Evolutionary conservation across 2,888 invertebrate genomes (phyloP).

Genomic region (Rhagonycha lutea): DNA sequence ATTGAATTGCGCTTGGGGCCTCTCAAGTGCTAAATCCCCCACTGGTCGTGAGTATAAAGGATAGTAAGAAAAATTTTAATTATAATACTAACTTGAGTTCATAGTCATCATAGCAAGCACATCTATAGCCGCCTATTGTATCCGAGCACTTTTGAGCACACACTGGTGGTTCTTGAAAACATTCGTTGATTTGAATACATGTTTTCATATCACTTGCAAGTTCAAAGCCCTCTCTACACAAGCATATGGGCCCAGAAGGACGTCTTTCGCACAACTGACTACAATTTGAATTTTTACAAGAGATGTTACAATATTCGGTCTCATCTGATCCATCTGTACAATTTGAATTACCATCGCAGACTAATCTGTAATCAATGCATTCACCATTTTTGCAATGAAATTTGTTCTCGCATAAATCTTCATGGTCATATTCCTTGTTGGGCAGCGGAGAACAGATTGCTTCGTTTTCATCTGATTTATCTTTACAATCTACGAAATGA

Average conservation of each 20-base stretch:
- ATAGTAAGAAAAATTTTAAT: too few relatives aligned
- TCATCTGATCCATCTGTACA: conserved; percentile 77
- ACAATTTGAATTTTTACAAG: conserved; percentile 51
- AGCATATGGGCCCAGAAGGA: conserved; percentile 70
- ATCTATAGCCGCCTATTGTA: conserved; percentile 60
- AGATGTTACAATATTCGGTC: conserved; percentile 62
- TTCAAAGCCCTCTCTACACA: conserved; percentile 65
- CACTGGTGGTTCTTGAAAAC: conserved; percentile 57
- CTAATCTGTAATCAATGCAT: conserved; percentile 66
- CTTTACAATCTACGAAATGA: conserved; percentile 67
- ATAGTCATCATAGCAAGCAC: conserved; percentile 65
- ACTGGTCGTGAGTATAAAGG: too few relatives aligned
- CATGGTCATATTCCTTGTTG: neutral
- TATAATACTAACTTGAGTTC: conserved; percentile 55
- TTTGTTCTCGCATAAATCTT: conserved; percentile 51
- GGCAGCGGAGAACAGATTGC: neutral
- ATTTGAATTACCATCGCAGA: conserved; percentile 67
- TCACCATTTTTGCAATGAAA: conserved; percentile 63
- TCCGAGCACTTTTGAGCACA: conserved; percentile 73
- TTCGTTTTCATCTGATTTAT: conserved; percentile 71
- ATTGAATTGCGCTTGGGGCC: too few relatives aligned
- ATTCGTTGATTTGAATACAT: conserved; percentile 77
- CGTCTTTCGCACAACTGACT: conserved; percentile 64
- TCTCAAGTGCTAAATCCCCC: too few relatives aligned
- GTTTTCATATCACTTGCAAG: conserved; percentile 58